Base-by-base conservation (phyloP, 1,140 invertebrate species). In the Conus betulinus region DNA sequence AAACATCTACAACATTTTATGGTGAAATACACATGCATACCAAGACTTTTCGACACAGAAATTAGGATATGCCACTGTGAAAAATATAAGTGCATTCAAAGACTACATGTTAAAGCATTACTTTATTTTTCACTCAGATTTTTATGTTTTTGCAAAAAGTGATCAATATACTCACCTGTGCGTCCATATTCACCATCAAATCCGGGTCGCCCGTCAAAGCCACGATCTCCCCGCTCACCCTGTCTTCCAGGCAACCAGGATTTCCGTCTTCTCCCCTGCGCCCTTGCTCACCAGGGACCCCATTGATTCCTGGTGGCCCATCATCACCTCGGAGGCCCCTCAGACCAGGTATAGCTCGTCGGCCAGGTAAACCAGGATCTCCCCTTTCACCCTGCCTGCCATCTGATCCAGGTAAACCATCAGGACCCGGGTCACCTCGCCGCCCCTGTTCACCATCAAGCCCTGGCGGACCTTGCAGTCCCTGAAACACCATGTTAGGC, bases 311-410 rank as follows among this genome's bases (percentile, higher is more conserved):
- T 6, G 87, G 84, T 55, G 90, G 85, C 84, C 95, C 93, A 17
- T 83, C 76, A n/a, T 89, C 78, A 51, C 93, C 91, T 20, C 55
- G 83, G 10, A 87, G 25, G 52, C 92, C 92, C 81, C 88, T 82
- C 7, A 90, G 17, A 51, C 91, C 92, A 53, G 82, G 87, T n/a
- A 88, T 60, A 88, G 91, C 92, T 85, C 25, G 79, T 10, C 87
- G 86, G 15, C 90, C 91, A 23, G 84, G 84, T 15, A 13, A 7
- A 15, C 98, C 97, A 93, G 96, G 39, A 90, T 92, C 67, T 90
- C 96, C 67, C 60, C 63, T 67, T 27, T 60, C 55, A 63, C 90
- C 91, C 25, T 51, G 53, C 53, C 63, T 27, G 10, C 87, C 87
- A 17, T 71, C 79, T 15, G 17, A 17, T 57, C 89, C 91, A 85